Evolutionary conservation across 2,113 vertebrate genomes (phyloP), one percentile per base, ranked within the genome.

Genomic region (Bambusicola thoracicus): DNA sequence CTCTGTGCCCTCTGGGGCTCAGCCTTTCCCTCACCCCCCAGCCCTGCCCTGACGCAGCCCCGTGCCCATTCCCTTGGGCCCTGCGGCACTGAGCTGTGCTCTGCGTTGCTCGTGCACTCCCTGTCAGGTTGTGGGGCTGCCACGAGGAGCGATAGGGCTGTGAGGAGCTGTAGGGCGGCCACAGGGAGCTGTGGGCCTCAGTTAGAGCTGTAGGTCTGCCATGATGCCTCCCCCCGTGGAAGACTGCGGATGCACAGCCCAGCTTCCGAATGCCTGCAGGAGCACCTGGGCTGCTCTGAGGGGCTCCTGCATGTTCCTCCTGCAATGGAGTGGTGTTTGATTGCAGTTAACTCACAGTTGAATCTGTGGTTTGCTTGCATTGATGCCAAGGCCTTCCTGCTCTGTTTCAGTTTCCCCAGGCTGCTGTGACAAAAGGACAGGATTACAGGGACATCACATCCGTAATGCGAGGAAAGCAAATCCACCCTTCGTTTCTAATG

Each of bases 251-350:
- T 19, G 30, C 53, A 32, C 53, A 56, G 29, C 53, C 29, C 29
- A 18, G 53, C 51, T 32, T 16, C 53, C 5, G 17, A 55, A 16
- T 30, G 10, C 32, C 56, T 58, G 56, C 32, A 10, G 56, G 18
- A n/a, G 32, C 56, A 2, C 8, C 5, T 40, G 10, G 32, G 4
- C 44, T 24, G 17, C 8, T 21, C 36, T 7, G 12, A 44, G 32
- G 14, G 30, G 38, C 29, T 34, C 22, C 1, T 1, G 10, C 0
- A 0, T 3, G 11, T n/a, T 19, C 13, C 32, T 34, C 19, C 8
- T 7, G 81, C 12, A 40, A 19, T 19, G 32, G 6, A 32, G 22
- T n/a, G 5, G 38, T 61, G 4, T 17, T 22, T 67, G 56, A 18
- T 67, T 79, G 36, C 21, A 24, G n/a, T 40, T 40, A 63, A 11